phyloP scores from a whole-genome alignment of 2,888 invertebrate genomes.

The Microdon myrmicae region DNA sequence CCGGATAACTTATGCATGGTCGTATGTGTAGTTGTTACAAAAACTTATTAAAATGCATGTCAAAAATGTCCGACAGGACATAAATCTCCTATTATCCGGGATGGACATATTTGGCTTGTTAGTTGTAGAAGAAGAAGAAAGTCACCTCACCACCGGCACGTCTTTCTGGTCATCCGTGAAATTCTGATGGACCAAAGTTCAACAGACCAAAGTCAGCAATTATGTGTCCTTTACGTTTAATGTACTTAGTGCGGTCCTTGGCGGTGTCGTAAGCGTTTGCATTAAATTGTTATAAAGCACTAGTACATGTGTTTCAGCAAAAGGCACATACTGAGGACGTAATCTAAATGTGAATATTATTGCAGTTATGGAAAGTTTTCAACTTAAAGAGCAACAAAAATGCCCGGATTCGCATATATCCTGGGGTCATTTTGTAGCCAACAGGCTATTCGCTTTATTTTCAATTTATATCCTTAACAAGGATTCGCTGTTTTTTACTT shows the following conservation, averaged over 20 bases:
- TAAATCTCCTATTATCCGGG: conserved; percentile 18
- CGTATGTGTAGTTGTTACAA: conserved; percentile 48
- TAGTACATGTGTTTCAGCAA: conserved; percentile 6
- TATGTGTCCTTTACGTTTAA: conserved; percentile 31
- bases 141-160: too few species aligned
- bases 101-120: conserved; percentile 48
- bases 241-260: neutral
- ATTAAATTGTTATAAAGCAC: conserved; percentile 25
- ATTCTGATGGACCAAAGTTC: conserved; percentile 47
- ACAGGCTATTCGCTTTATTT: conserved; percentile 30
- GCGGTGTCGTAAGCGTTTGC: neutral
- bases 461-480: conserved; percentile 31
- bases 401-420: conserved; percentile 40
- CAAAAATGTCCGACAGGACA: conserved; percentile 36
- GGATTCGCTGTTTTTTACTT: too few species aligned
- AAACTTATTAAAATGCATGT: conserved; percentile 50
- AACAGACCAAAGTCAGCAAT: conserved; percentile 47
- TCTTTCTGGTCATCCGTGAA: conserved; percentile 42
- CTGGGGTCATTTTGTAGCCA: too few species aligned
- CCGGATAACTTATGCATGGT: conserved; percentile 32
- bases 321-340: conserved; percentile 23
- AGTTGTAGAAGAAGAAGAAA: too few species aligned
- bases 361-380: conserved; percentile 38
- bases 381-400: conserved; percentile 40
- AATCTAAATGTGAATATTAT: conserved; percentile 48